These are phyloP conservation scores for Teinopalpus imperialis DNA, from an alignment of 2,888 invertebrate species.

Conservation along the genomic window DNA sequence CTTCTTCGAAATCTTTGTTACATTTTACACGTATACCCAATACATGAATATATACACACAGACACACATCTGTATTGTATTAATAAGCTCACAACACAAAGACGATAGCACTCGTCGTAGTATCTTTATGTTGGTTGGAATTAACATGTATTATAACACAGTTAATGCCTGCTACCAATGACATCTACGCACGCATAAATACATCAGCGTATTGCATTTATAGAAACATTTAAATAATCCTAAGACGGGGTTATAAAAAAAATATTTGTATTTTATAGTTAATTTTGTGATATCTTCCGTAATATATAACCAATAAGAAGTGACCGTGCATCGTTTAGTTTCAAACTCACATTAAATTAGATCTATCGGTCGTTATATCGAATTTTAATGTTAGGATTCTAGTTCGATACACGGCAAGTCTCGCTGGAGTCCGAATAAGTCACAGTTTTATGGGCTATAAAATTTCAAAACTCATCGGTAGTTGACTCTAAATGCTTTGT, in stretches of 20 bases:
- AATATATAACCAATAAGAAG: slow-evolving; percentile 42
- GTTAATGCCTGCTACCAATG: no score
- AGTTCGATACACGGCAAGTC: slow-evolving; percentile 57
- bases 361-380: slow-evolving; percentile 77
- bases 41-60: no score
- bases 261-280: slow-evolving; percentile 32
- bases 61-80: no score
- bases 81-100: no score
- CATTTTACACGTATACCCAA: not conserved
- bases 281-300: slow-evolving; percentile 37
- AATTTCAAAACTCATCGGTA: slow-evolving; percentile 68
- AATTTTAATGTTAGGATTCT: slow-evolving; percentile 67
- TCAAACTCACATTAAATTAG: slow-evolving; percentile 72
- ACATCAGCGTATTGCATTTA: slow-evolving; percentile 10
- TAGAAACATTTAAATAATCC: slow-evolving; percentile 19
- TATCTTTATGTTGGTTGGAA: no score
- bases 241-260: slow-evolving; percentile 10
- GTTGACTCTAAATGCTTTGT: slow-evolving; percentile 53
- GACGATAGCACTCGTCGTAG: no score
- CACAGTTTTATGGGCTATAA: slow-evolving; percentile 75
- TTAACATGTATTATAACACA: no score
- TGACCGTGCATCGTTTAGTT: slow-evolving; percentile 53
- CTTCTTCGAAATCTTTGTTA: not conserved
- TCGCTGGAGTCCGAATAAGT: slow-evolving; percentile 61
- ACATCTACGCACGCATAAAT: no score